Conservation (phyloP, 2,113 vertebrate species). For the Pelusios castaneus region DNA sequence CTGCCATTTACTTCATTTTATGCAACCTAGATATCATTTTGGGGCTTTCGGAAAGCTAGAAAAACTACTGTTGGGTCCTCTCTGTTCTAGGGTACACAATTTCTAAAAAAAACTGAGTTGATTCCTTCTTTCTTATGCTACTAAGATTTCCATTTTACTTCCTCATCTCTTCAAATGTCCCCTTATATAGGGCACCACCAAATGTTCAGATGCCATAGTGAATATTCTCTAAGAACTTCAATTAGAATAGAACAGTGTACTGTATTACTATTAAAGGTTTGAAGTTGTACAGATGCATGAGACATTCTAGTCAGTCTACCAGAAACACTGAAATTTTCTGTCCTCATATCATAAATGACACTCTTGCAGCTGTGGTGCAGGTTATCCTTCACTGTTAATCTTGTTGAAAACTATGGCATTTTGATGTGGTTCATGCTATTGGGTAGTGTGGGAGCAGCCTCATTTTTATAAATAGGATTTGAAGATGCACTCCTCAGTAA, state of each 20-base stretch:
- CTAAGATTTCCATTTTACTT: neutral
- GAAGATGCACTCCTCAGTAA: neutral
- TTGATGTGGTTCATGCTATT: neutral
- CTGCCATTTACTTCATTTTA: neutral
- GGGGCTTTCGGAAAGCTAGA: neutral
- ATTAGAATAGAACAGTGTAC: neutral
- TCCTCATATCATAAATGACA: neutral
- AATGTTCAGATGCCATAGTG: neutral
- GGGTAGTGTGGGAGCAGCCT: neutral
- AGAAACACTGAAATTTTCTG: neutral
- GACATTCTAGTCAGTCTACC: neutral
- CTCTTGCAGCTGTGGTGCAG: neutral
- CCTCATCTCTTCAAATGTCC: neutral
- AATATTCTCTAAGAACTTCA: neutral
- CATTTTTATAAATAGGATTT: neutral
- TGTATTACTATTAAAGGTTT: neutral
- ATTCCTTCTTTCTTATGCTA: accelerated
- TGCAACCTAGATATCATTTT: neutral
- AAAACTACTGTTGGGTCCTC: neutral
- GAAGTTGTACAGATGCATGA: accelerated
- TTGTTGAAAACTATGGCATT: neutral
- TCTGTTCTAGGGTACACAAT: neutral
- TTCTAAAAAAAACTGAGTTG: neutral
- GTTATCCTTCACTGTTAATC: neutral
- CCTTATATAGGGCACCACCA: neutral